These are phyloP conservation scores for Drosophila macrothrix DNA, from an alignment of 2,888 invertebrate genomes.

Conservation along the genomic window DNA sequence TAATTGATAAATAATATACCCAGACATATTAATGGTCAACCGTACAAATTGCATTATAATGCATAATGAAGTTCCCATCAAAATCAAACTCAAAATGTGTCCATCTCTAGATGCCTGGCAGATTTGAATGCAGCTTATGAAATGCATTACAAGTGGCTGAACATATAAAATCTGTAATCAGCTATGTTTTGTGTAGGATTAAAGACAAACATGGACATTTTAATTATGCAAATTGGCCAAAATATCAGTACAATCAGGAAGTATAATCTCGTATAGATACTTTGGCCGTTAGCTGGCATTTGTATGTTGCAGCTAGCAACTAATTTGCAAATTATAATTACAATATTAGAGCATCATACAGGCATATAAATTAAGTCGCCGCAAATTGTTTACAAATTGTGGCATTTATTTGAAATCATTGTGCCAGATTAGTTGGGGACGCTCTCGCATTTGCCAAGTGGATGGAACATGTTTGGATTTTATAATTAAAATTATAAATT, in stretches of 20 bases:
- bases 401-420: constrained; percentile 48
- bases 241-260: constrained; percentile 52
- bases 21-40: not conserved
- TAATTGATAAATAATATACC: not conserved
- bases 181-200: constrained; percentile 54
- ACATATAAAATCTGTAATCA: constrained; percentile 51
- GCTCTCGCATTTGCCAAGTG: constrained; percentile 16
- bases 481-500: constrained; percentile 19
- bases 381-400: constrained; percentile 76
- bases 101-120: not conserved
- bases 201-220: constrained; percentile 49
- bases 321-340: constrained; percentile 60
- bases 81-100: not conserved
- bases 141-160: constrained; percentile 45
- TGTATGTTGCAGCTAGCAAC: constrained; percentile 22
- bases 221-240: constrained; percentile 71
- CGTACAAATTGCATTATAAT: not conserved
- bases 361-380: constrained; percentile 23
- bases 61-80: no score
- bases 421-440: constrained; percentile 29
- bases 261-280: constrained; percentile 48
- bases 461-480: constrained; percentile 18
- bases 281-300: constrained; percentile 47
- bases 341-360: constrained; percentile 35
- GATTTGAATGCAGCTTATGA: constrained; percentile 4